Evolutionary conservation across 2,113 vertebrate species (phyloP).

Genomic region (Cynoglossus semilaevis): DNA sequence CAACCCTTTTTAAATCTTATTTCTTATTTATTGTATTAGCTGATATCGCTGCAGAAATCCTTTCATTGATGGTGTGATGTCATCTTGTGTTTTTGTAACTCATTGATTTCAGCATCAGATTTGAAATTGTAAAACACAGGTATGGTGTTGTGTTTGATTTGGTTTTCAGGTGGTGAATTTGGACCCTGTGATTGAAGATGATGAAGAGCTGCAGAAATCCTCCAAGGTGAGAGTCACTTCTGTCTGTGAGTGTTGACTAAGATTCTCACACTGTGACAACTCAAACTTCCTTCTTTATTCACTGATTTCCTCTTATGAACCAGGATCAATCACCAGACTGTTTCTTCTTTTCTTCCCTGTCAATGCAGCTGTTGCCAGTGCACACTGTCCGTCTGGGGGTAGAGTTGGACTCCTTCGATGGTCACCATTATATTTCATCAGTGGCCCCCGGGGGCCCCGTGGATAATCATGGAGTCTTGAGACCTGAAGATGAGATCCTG

Average conservation of each 20-base stretch:
- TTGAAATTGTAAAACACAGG: too few relatives aligned
- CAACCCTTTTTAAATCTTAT: too few relatives aligned
- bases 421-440: conserved; percentile 95
- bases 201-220: conserved; percentile 89
- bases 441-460: conserved; percentile 85
- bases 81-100: too few relatives aligned
- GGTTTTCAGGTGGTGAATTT: conserved; percentile 81
- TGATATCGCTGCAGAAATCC: too few relatives aligned
- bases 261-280: too few relatives aligned
- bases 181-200: conserved; percentile 86
- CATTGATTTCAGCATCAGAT: too few relatives aligned
- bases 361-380: conserved; percentile 84
- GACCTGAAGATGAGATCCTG: conserved; percentile 91
- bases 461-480: conserved; percentile 80
- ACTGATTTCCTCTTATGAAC: too few relatives aligned
- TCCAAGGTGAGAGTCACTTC: conserved; percentile 82
- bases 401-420: conserved; percentile 92
- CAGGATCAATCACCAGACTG: too few relatives aligned
- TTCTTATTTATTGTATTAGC: too few relatives aligned
- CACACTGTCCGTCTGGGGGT: conserved; percentile 92
- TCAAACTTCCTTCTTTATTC: too few relatives aligned
- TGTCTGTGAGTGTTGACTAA: background rate
- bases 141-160: conserved; percentile 17
- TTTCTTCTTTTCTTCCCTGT: too few relatives aligned
- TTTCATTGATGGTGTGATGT: too few relatives aligned